phyloP scores from a whole-genome alignment of 1,140 invertebrate species.

The Argopecten irradians region DNA sequence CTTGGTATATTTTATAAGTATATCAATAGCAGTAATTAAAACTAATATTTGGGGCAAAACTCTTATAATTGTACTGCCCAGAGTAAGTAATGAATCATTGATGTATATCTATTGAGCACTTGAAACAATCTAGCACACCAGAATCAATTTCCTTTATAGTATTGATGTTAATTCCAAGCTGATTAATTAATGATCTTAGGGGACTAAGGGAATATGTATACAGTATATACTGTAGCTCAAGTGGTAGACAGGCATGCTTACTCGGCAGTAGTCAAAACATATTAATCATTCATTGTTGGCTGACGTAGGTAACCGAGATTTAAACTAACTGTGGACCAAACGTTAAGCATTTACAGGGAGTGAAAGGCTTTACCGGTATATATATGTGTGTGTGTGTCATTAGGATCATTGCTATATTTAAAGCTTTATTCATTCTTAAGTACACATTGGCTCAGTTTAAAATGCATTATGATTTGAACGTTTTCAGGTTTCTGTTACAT shows the following conservation, averaged over 20 bases:
- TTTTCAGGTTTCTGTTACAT: background rate
- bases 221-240: no score
- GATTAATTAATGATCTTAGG: background rate
- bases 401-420: background rate
- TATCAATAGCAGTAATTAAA: no score
- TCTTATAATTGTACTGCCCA: no score
- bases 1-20: no score
- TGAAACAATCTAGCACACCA: background rate
- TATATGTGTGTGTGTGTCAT: no score
- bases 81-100: background rate
- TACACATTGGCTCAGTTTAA: background rate
- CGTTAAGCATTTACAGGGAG: background rate
- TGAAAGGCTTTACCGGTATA: background rate
- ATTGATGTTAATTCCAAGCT: background rate
- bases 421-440: background rate
- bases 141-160: background rate
- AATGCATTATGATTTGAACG: no score
- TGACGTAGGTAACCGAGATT: slow-evolving; percentile 12
- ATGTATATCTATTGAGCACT: background rate
- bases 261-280: background rate
- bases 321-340: background rate
- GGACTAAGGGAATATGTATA: background rate
- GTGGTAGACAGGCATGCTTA: background rate
- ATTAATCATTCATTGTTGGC: background rate
- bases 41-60: no score